These are phyloP conservation scores for Pimephales promelas DNA, from an alignment of 2,113 vertebrate genomes.

Conservation along the genomic window DNA sequence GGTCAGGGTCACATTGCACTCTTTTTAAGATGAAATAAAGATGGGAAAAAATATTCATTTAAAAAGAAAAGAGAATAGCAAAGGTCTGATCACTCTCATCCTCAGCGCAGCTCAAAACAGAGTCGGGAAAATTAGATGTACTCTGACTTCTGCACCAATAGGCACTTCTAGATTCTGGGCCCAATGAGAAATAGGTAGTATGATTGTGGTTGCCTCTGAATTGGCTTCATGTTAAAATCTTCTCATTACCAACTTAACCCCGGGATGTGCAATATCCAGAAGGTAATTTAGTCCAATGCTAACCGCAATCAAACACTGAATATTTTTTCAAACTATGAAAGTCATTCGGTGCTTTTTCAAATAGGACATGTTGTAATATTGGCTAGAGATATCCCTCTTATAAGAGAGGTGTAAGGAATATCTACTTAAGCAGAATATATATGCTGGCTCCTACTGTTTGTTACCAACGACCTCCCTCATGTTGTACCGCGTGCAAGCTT, in stretches of 20 bases:
- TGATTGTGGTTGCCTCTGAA: constrained; percentile 1
- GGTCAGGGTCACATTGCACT: constrained; percentile 43
- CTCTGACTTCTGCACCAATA: not conserved
- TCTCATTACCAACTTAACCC: constrained; percentile 3
- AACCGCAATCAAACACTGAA: not conserved
- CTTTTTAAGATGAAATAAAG: constrained; percentile 35
- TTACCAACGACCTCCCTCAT: not conserved
- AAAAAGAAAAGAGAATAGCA: constrained; percentile 4
- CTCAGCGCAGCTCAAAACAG: not conserved
- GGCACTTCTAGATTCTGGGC: not conserved
- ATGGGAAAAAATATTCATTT: constrained; percentile 14
- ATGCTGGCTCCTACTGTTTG: not conserved
- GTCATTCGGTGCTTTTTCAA: not conserved
- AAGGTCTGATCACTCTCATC: not conserved
- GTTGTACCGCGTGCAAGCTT: not conserved
- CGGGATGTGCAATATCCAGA: not conserved
- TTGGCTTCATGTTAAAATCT: constrained; percentile 5
- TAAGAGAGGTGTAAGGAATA: not conserved
- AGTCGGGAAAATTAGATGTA: not conserved
- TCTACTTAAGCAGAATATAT: constrained; percentile 3
- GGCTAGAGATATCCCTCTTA: not conserved
- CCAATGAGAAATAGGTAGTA: not conserved
- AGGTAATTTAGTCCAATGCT: not conserved
- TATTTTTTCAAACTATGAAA: not conserved
- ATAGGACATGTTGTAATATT: not conserved